Percentiles rank a stretch among this genome's conserved stretches.
Conservation (phyloP, 2,888 invertebrate genomes). For the Alloscopus bannaensis region DNA sequence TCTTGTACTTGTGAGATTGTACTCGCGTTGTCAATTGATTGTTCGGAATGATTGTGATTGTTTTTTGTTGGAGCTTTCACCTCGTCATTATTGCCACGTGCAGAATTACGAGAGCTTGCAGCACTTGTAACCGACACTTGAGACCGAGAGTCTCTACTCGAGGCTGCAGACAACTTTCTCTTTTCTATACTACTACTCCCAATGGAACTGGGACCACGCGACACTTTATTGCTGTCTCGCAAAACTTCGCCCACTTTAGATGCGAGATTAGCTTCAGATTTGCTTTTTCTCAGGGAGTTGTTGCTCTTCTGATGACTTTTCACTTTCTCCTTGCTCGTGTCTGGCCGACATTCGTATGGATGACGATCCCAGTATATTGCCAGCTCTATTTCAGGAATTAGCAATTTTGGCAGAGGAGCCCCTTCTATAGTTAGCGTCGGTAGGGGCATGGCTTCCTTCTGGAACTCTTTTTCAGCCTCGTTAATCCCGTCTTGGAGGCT, state of each 20-base stretch:
- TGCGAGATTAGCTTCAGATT: conserved; percentile 45
- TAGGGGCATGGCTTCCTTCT: conserved; percentile 44
- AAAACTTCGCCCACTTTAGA: conserved; percentile 47
- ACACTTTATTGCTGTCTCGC: conserved; percentile 12
- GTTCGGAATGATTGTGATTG: conserved; percentile 18
- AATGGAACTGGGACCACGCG: conserved; percentile 14
- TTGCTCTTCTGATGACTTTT: not conserved
- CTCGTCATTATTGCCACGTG: no score
- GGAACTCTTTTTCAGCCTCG: conserved; percentile 42
- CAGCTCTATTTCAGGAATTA: conserved; percentile 69
- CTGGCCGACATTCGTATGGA: conserved; percentile 57
- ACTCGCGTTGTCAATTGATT: conserved; percentile 11
- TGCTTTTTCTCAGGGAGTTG: conserved; percentile 28
- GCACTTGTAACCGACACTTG: not conserved
- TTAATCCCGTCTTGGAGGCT: conserved; percentile 32
- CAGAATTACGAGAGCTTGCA: no score
- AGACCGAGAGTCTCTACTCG: not conserved
- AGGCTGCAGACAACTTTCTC: conserved; percentile 2
- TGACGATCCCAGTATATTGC: conserved; percentile 72
- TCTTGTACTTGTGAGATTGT: not conserved
- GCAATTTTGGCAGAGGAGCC: conserved; percentile 32
- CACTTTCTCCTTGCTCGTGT: not conserved
- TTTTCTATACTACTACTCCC: conserved; percentile 4
- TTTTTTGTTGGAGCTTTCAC: conserved; percentile 32
- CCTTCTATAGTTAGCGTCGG: conserved; percentile 38